Evolutionary conservation across 30 jellyfish, hydroid and myxozoan genomes (phyloP), one percentile per base, ranked within the genome.

Genomic region (Hydractinia symbiolongicarpus): DNA sequence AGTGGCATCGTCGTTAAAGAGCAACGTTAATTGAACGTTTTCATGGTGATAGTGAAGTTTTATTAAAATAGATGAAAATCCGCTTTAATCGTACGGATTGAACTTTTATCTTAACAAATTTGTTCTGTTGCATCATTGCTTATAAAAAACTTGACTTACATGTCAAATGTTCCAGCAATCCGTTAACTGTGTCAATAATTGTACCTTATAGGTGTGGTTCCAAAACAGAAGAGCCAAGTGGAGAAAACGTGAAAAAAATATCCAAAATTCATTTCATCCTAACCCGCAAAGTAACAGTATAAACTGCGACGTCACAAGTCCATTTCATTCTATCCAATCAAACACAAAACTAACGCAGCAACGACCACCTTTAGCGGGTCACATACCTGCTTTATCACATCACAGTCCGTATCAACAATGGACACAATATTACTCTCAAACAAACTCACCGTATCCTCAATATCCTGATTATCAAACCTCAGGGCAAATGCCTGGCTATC

Each of bases 161-260:
- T 30, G 44, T 30, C 44, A 30, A 30, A 30, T 30, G 44, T 30
- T 60, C 19, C 70, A 60, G 19, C 17, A 15, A 76, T 58, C 14
- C 7, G n/a, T 61, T 16, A 7, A 62, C 6, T 53, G 11, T 62
- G 15, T 64, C 52, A 20, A 53, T 86, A 73, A 49, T 44, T 57
- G 54, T 8, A 79, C 4, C 55, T 74, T 57, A 30, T 56, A 94
- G 99, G 99, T 94, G 9, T 94, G 99, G 99, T 94, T 94, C 61
- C 99, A 94, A 74, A 94, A 94, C 66, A 87, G 99, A 17, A 72
- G 99, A 67, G 99, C 99, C 73, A 94, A 94, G 68, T 94, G 99
- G 99, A 66, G 99, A 76, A 94, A 94, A 77, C 83, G 96, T 50
- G 99, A 94, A 74, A 94, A 94, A 77, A 30, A 30, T 30, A 76